Evolutionary conservation across 2,113 vertebrate genomes (phyloP).

Genomic region (Eulemur macaco): DNA sequence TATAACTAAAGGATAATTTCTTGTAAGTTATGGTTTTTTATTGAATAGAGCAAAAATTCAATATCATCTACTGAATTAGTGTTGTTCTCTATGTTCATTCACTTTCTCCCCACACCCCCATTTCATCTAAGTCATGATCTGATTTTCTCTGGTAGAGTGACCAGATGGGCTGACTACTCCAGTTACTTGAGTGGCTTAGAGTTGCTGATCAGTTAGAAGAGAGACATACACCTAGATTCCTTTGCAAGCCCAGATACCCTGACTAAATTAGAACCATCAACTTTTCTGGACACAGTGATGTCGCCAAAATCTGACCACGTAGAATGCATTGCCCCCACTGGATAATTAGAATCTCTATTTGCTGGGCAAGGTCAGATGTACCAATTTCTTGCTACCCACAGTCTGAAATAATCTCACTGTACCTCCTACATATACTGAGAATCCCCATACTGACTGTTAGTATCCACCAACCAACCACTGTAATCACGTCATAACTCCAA

Average conservation of each 20-base stretch:
- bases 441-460: not conserved
- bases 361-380: not conserved
- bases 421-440: not conserved
- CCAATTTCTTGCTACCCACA: not conserved
- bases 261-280: not conserved
- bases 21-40: not conserved
- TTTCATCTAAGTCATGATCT: not conserved
- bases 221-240: too few relatives aligned
- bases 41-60: not conserved
- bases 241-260: not conserved
- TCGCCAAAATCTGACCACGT: not conserved
- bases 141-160: not conserved
- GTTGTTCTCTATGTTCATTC: not conserved
- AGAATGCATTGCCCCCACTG: not conserved
- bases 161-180: fast-evolving
- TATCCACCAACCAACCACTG: not conserved
- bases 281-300: not conserved
- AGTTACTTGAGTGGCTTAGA: too few relatives aligned
- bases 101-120: not conserved
- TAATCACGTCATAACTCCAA: not conserved
- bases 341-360: not conserved
- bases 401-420: not conserved
- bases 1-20: not conserved
- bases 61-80: not conserved
- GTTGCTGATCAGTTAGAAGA: not conserved